Base-by-base conservation (phyloP, 2,888 invertebrate genomes). In the Scaeva pyrastri region DNA sequence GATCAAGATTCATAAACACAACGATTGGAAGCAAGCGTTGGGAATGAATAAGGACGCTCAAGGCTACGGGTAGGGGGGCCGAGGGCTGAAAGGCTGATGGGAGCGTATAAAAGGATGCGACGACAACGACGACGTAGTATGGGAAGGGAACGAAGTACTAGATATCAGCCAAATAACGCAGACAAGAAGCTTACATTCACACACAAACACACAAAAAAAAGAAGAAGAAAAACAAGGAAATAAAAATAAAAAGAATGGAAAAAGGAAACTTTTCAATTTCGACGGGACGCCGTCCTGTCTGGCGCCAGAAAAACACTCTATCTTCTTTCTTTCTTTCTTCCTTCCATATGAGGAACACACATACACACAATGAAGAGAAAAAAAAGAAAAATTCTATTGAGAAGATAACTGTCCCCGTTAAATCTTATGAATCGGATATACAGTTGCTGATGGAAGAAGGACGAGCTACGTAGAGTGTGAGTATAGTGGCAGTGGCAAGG, bases 1-100 rank as follows among this genome's bases (percentile, higher is more conserved):
- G 86, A 86, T 86, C 86, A 86, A 86, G 86, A 86, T 86, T 86
- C 86, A 86, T 86, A 86, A 86, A 82, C 86, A 86, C 82, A 86
- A 26, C 77, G 86, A 82, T 82, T 77, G 77, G 45, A 78, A 74
- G 50, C 31, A 36, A 48, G 52, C 71, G 62, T 10, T 26, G 11
- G 26, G 56, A 85, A 76, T 81, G 62, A 77, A 70, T 62, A 70
- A 76, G 74, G 71, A 78, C 52, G 10, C 26, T 60, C n/a, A n/a
- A n/a, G 55, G 81, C 81, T 73, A n/a, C n/a, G n/a, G n/a, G n/a
- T n/a, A n/a, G n/a, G n/a, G n/a, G n/a, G n/a, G n/a, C n/a, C n/a
- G n/a, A n/a, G n/a, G n/a, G n/a, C n/a, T n/a, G n/a, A n/a, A n/a
- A n/a, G n/a, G n/a, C n/a, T n/a, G n/a, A n/a, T n/a, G 48, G 52